phyloP scores from a whole-genome alignment of 2,888 invertebrate species.

The Synanthedon formicaeformis region DNA sequence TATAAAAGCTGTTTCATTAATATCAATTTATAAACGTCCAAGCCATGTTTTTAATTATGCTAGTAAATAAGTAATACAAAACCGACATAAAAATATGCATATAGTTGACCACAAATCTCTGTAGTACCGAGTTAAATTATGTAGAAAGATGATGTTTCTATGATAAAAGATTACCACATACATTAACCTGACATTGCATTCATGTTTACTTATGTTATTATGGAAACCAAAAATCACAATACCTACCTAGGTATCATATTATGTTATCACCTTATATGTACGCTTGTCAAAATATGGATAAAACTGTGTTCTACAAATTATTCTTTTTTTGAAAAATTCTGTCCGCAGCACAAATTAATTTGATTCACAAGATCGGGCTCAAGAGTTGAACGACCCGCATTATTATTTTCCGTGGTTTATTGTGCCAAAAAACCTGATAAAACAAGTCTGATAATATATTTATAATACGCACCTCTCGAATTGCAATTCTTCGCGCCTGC shows the following conservation, averaged over 20 bases:
- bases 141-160: neutral
- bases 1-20: too few species aligned
- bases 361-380: neutral
- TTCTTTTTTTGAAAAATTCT: too few species aligned
- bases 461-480: conserved; percentile 26
- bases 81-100: neutral
- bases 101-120: neutral
- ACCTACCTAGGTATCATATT: neutral
- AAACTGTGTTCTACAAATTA: too few species aligned
- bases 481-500: conserved; percentile 52
- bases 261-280: neutral
- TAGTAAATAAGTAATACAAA: too few species aligned
- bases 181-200: neutral
- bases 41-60: too few species aligned
- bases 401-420: neutral
- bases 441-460: conserved; percentile 18
- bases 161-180: neutral
- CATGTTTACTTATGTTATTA: neutral
- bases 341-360: too few species aligned
- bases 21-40: too few species aligned
- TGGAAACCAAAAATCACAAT: neutral
- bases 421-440: conserved; percentile 8
- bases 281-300: too few species aligned
- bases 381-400: neutral
- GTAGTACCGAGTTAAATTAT: neutral